Evolutionary conservation across 2,113 vertebrate genomes (phyloP).

Genomic region (Callocephalon fimbriatum): DNA sequence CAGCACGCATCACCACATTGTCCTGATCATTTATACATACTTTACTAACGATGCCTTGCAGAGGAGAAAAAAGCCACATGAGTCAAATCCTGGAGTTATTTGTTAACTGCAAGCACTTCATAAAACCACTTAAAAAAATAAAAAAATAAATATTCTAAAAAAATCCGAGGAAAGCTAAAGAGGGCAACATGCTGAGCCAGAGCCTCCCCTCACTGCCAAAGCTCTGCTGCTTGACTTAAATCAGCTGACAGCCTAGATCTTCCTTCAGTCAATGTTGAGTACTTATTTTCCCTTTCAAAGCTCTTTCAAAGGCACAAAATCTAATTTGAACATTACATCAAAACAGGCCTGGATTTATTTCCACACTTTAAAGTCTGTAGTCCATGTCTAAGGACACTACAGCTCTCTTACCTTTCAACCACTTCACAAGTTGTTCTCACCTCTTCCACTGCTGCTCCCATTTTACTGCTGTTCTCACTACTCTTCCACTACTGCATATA

Average conservation of each 20-base stretch:
- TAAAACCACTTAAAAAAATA: not conserved
- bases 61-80: not conserved
- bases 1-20: not conserved
- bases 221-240: not conserved
- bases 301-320: not conserved
- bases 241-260: not conserved
- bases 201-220: not conserved
- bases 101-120: not conserved
- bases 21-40: constrained; percentile 17
- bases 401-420: not conserved
- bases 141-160: not conserved
- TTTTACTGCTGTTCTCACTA: not conserved
- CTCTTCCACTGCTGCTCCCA: not conserved
- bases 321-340: not conserved
- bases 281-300: not conserved
- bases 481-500: not conserved
- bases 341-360: not conserved
- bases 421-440: not conserved
- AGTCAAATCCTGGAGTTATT: not conserved
- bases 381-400: not conserved
- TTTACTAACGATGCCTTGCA: not conserved
- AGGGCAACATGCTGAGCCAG: not conserved
- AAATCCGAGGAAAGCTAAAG: not conserved
- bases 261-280: not conserved
- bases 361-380: not conserved